phyloP scores from a whole-genome alignment of 2,113 vertebrate species.

The Pollachius pollachius region DNA sequence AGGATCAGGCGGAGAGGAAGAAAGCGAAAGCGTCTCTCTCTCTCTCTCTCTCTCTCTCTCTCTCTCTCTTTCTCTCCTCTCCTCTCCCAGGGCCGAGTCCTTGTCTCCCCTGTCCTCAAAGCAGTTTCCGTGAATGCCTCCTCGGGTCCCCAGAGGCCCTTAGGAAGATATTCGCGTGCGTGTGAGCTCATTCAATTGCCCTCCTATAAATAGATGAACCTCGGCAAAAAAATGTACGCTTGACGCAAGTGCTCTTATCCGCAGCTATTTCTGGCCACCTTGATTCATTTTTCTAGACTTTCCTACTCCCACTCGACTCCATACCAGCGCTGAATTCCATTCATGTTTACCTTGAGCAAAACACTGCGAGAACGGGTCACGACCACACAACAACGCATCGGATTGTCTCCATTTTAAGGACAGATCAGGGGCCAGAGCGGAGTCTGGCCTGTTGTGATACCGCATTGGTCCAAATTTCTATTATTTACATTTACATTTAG shows the following conservation, averaged over 20 bases:
- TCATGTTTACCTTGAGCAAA: slow-evolving; percentile 56
- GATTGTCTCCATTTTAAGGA: background rate
- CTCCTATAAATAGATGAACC: slow-evolving; percentile 64
- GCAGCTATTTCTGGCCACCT: slow-evolving; percentile 59
- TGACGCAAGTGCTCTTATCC: slow-evolving; percentile 62
- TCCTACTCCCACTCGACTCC: slow-evolving; percentile 10
- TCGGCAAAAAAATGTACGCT: slow-evolving; percentile 34
- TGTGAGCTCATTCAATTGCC: slow-evolving; percentile 60
- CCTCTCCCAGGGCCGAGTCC: slow-evolving; percentile 34
- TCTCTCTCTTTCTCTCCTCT: slow-evolving; percentile 39
- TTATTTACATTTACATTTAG: too few species aligned
- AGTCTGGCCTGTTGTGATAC: background rate
- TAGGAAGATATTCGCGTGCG: slow-evolving; percentile 57
- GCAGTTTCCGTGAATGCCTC: slow-evolving; percentile 60
- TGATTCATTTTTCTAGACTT: slow-evolving; percentile 59
- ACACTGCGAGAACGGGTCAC: slow-evolving; percentile 48
- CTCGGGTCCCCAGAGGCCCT: slow-evolving; percentile 47
- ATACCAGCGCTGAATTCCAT: slow-evolving; percentile 61
- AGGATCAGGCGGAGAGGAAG: slow-evolving; percentile 3
- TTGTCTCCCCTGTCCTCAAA: slow-evolving; percentile 54
- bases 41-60: slow-evolving; percentile 27
- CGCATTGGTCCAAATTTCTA: slow-evolving; percentile 1
- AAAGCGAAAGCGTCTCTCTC: slow-evolving; percentile 16
- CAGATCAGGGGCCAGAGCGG: too few species aligned
- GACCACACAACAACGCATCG: slow-evolving; percentile 17